These are phyloP conservation scores for Oryzias melastigma DNA, from an alignment of 2,113 vertebrate genomes.

Conservation along the genomic window DNA sequence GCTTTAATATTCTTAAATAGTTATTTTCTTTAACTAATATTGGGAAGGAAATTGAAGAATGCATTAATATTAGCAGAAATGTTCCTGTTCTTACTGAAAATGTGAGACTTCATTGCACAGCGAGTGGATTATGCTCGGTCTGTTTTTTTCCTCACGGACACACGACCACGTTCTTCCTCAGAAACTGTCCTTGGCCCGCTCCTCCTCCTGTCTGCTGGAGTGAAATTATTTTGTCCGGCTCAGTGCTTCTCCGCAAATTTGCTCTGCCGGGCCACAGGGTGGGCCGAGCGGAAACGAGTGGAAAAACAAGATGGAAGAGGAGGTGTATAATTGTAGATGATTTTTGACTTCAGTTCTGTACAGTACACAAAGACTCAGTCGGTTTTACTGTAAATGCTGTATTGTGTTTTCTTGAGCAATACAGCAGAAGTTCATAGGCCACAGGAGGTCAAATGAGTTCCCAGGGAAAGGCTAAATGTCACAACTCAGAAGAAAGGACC, in stretches of 20 bases:
- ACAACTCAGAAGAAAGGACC: slow-evolving; percentile 9
- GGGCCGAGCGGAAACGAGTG: slow-evolving; percentile 29
- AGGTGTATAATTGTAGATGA: slow-evolving; percentile 33
- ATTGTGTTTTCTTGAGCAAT: slow-evolving; percentile 32
- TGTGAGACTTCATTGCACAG: not conserved
- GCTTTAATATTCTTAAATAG: no score
- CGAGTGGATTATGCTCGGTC: not conserved
- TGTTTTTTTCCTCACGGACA: not conserved
- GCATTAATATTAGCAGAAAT: no score
- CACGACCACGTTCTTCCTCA: slow-evolving; percentile 15
- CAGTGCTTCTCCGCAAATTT: slow-evolving; percentile 66
- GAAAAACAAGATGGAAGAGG: slow-evolving; percentile 29
- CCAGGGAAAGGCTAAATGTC: slow-evolving; percentile 21
- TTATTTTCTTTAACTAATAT: no score
- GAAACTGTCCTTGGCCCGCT: slow-evolving; percentile 51
- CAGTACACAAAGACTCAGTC: slow-evolving; percentile 31
- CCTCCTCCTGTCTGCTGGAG: slow-evolving; percentile 49
- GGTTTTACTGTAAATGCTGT: slow-evolving; percentile 11
- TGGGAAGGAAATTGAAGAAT: no score
- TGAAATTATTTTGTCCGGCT: slow-evolving; percentile 67
- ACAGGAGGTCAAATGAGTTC: slow-evolving; percentile 43
- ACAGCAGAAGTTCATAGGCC: slow-evolving; percentile 43
- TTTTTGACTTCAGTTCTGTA: slow-evolving; percentile 38
- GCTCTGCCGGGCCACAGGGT: slow-evolving; percentile 43
- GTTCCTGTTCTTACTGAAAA: no score